Conservation (phyloP, 2,888 invertebrate species). For the Parnassius apollo region DNA sequence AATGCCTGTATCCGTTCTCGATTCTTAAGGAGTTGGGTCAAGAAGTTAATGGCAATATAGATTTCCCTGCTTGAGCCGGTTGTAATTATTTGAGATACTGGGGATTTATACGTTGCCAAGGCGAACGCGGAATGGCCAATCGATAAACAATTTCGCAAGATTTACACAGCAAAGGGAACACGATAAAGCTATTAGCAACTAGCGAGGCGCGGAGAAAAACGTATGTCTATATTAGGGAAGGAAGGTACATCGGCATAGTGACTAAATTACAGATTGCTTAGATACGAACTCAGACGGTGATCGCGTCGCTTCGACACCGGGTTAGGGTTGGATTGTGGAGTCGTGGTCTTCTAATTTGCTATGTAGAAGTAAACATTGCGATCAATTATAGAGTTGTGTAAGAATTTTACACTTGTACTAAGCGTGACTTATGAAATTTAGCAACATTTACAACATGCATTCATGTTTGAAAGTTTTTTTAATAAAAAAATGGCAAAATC, state of each 20-base stretch:
- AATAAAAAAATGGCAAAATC: no score
- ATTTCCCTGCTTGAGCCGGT: conserved; percentile 22
- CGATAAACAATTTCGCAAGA: conserved; percentile 28
- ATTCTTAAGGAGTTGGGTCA: conserved; percentile 24
- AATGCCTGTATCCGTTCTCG: conserved; percentile 13
- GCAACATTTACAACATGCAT: no score
- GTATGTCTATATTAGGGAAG: conserved; percentile 27
- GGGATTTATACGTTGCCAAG: conserved; percentile 19
- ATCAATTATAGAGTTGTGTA: no score
- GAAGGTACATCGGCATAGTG: conserved; percentile 24
- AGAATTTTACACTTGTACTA: no score
- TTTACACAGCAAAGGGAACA: conserved; percentile 22
- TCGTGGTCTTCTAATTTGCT: background rate
- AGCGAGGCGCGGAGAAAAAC: conserved; percentile 22
- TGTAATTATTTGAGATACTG: conserved; percentile 24
- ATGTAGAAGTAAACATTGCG: no score
- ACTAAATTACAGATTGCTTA: conserved; percentile 26
- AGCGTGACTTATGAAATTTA: no score
- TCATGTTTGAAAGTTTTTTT: no score
- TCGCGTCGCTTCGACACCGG: conserved; percentile 24
- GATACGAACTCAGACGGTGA: conserved; percentile 20
- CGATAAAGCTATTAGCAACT: conserved; percentile 28
- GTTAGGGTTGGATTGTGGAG: conserved; percentile 12
- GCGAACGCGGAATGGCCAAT: conserved; percentile 12
- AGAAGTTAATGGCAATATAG: conserved; percentile 24